Percentiles rank a stretch among this genome's conserved stretches.
These are phyloP conservation scores for Macrotis lagotis DNA, from an alignment of 2,113 vertebrate genomes.

Conservation along the genomic window DNA sequence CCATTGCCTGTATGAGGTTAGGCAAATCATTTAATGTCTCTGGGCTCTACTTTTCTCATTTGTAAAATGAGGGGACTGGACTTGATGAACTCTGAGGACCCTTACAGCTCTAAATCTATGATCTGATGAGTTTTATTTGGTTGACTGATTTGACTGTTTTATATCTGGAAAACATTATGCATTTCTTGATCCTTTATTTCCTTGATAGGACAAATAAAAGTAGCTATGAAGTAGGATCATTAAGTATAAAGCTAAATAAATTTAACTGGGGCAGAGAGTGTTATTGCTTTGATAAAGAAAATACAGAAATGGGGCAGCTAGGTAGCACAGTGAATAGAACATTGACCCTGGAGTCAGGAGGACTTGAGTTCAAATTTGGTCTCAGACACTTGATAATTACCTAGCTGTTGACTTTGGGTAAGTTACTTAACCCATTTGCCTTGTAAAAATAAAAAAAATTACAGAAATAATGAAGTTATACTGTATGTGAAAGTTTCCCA, in stretches of 20 bases:
- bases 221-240: background rate
- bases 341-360: too few species aligned
- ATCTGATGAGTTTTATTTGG: background rate
- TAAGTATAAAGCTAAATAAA: background rate
- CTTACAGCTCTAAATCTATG: background rate
- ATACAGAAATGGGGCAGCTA: too few species aligned
- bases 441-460: background rate
- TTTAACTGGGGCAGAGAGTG: slow-evolving; percentile 19
- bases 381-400: too few species aligned
- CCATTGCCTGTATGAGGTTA: background rate
- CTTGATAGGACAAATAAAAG: background rate
- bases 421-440: too few species aligned
- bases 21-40: background rate
- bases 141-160: slow-evolving; percentile 33
- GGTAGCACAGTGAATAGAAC: too few species aligned
- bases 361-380: too few species aligned
- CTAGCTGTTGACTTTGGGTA: too few species aligned
- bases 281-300: slow-evolving; percentile 12
- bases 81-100: background rate
- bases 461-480: slow-evolving; percentile 34
- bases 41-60: background rate
- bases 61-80: background rate
- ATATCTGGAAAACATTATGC: slow-evolving; percentile 44
- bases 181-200: slow-evolving; percentile 44
- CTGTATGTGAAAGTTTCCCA: slow-evolving; percentile 10